Conservation (phyloP, 2,113 vertebrate genomes). For the Alces alces region DNA sequence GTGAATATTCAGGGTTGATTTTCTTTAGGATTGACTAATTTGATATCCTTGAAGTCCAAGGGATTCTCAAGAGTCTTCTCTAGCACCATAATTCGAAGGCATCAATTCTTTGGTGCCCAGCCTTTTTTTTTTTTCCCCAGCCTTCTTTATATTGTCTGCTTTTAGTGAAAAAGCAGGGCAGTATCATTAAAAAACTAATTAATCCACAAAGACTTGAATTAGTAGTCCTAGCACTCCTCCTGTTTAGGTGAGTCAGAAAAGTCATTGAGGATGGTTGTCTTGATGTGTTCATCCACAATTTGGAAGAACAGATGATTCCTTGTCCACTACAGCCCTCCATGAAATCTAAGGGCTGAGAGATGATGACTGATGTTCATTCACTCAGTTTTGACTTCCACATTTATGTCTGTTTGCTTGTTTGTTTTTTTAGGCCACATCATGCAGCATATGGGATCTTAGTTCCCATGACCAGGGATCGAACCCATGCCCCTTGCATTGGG, state of each 20-base stretch:
- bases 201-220: background rate
- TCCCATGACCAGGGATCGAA: background rate
- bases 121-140: background rate
- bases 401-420: background rate
- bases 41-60: background rate
- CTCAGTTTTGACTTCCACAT: background rate
- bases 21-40: background rate
- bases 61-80: background rate
- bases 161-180: background rate
- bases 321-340: background rate
- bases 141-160: background rate
- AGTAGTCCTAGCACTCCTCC: background rate
- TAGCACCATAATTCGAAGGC: background rate
- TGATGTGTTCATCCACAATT: background rate
- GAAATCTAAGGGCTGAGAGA: background rate
- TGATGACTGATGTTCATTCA: background rate
- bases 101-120: background rate
- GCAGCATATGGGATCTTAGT: background rate
- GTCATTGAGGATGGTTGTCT: background rate
- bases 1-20: background rate
- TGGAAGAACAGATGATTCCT: background rate
- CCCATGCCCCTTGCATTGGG: background rate
- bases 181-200: background rate
- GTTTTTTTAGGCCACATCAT: background rate
- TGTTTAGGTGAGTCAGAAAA: background rate